Percentiles rank a stretch among this genome's conserved stretches.
Conservation (phyloP, 2,797 vertebrate species). For the Mareca penelope region DNA sequence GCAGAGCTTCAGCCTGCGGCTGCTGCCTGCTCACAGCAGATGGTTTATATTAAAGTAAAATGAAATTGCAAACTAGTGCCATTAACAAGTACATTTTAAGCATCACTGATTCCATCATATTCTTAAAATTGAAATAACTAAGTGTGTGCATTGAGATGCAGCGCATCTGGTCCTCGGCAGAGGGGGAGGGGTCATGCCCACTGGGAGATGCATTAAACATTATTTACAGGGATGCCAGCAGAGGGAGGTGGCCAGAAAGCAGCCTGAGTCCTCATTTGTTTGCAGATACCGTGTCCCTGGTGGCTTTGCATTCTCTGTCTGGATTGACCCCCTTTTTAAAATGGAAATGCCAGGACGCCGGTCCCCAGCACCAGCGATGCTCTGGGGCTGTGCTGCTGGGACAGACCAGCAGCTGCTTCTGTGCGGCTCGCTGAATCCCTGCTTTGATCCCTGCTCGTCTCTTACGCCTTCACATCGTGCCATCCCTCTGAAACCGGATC, state of each 20-base stretch:
- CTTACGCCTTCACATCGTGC: not conserved
- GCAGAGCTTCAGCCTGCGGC: not conserved
- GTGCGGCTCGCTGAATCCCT: not conserved
- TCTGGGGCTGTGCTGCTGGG: not conserved
- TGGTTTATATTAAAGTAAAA: slow-evolving; percentile 56
- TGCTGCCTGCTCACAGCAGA: slow-evolving; percentile 50
- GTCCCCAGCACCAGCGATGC: not conserved
- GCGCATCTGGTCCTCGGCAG: not conserved
- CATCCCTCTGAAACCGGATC: not conserved
- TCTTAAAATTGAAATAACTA: slow-evolving; percentile 26
- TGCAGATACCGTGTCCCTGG: not conserved
- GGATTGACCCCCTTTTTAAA: not conserved
- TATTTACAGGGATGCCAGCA: not conserved
- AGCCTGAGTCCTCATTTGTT: not conserved
- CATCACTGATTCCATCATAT: slow-evolving; percentile 35
- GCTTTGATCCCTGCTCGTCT: not conserved
- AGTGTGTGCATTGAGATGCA: not conserved
- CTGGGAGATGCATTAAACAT: not conserved
- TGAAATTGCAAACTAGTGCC: slow-evolving; percentile 29
- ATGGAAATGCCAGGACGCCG: not conserved
- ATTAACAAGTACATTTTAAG: slow-evolving; percentile 66
- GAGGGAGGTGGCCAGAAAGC: not conserved
- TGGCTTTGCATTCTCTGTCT: not conserved
- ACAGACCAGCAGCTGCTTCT: not conserved
- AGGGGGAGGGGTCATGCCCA: not conserved